Conservation (phyloP, 2,113 vertebrate species). For the Colinus virginianus region DNA sequence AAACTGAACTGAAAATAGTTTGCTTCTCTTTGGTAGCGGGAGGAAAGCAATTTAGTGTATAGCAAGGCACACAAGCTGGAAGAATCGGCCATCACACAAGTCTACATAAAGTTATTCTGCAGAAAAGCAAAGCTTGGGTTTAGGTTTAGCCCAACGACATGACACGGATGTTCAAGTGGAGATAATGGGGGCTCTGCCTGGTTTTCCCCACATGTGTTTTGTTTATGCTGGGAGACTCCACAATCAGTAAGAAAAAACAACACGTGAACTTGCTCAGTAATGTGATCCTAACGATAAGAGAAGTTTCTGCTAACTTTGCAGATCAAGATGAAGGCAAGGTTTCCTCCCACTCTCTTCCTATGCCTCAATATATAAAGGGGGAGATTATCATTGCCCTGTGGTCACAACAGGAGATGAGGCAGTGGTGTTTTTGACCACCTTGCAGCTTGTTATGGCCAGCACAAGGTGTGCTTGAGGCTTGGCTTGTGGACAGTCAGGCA, state of each 20-base stretch:
- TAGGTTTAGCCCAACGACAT: not conserved
- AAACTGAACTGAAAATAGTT: not conserved
- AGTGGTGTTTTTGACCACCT: not conserved
- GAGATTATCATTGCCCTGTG: not conserved
- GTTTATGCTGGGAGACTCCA: not conserved
- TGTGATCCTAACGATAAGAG: not conserved
- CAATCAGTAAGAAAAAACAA: not conserved
- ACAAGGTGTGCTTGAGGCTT: not conserved
- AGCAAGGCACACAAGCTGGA: fast-evolving
- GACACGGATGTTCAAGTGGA: not conserved
- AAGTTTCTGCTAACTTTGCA: not conserved
- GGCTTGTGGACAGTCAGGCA: not conserved
- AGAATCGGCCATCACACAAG: not conserved
- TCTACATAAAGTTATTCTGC: not conserved
- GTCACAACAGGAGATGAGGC: not conserved
- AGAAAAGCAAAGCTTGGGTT: not conserved
- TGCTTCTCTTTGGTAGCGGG: not conserved
- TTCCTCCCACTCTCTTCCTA: not conserved
- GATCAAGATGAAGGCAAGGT: not conserved
- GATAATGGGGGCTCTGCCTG: not conserved
- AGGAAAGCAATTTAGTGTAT: not conserved
- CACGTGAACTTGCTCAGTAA: not conserved
- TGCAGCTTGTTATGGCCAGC: not conserved
- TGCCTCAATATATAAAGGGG: not conserved
- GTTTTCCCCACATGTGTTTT: not conserved